Conservation (phyloP, 2,113 vertebrate genomes). For the Ammodytes dubius region DNA sequence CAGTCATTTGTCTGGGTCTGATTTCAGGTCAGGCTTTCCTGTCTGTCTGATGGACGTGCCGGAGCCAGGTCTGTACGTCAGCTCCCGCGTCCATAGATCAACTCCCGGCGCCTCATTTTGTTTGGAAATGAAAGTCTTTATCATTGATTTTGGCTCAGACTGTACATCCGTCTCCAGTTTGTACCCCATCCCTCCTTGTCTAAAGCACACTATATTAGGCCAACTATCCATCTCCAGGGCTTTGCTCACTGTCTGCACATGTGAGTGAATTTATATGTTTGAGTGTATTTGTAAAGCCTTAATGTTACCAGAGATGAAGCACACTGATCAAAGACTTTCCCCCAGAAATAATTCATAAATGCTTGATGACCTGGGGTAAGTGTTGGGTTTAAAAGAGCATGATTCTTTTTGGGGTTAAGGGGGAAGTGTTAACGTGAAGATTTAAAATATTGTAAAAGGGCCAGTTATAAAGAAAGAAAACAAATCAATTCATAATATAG, state of each 20-base stretch:
- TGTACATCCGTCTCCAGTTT: constrained; percentile 76
- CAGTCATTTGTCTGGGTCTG: constrained; percentile 58
- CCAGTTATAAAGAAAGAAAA: not conserved
- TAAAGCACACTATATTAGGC: constrained; percentile 56
- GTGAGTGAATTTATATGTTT: constrained; percentile 7
- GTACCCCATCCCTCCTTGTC: constrained; percentile 64
- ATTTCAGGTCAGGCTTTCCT: constrained; percentile 50
- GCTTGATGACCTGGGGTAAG: constrained; percentile 1
- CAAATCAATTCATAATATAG: not conserved
- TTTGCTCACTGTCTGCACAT: constrained; percentile 22
- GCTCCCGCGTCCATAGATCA: constrained; percentile 58
- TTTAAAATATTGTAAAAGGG: constrained; percentile 4
- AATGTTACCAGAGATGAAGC: constrained; percentile 14
- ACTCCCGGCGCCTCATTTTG: constrained; percentile 56
- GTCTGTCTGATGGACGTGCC: constrained; percentile 58
- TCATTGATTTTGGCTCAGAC: constrained; percentile 77
- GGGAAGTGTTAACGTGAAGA: not conserved
- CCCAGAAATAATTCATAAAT: not conserved
- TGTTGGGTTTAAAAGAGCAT: not conserved
- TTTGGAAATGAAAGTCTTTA: constrained; percentile 79
- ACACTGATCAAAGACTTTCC: constrained; percentile 12
- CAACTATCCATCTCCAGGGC: constrained; percentile 55
- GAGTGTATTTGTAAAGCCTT: not conserved
- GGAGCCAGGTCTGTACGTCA: constrained; percentile 47
- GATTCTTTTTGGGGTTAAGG: not conserved